Conservation (phyloP, 2,888 invertebrate genomes). For the Synanthedon formicaeformis region DNA sequence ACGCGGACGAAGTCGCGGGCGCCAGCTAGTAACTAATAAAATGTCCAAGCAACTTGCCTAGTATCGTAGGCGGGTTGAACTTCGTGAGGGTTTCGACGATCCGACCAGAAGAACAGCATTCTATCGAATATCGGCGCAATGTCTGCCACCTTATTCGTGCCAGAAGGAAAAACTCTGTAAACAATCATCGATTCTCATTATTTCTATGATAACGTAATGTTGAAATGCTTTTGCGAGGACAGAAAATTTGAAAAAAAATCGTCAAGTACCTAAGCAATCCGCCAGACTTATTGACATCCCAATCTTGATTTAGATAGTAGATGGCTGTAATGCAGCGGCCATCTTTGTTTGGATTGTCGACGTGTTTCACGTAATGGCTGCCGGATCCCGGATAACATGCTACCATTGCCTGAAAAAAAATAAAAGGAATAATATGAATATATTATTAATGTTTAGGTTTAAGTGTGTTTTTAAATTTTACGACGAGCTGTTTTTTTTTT, state of each 20-base stretch:
- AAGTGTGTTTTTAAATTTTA: too few species aligned
- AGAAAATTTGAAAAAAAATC: background rate
- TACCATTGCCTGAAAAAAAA: conserved; percentile 89
- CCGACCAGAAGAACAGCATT: conserved; percentile 98
- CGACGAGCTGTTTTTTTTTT: too few species aligned
- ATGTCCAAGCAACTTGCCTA: conserved; percentile 28
- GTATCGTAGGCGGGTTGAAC: conserved; percentile 93
- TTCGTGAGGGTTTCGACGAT: conserved; percentile 95
- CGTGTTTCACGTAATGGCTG: conserved; percentile 95
- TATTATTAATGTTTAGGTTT: background rate
- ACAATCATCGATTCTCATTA: conserved; percentile 6
- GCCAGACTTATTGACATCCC: conserved; percentile 87
- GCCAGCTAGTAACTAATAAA: too few species aligned
- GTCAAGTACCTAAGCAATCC: conserved; percentile 80
- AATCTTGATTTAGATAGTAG: conserved; percentile 95
- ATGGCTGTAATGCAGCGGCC: conserved; percentile 97
- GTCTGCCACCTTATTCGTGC: conserved; percentile 85
- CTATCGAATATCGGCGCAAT: conserved; percentile 94
- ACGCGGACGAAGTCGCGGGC: too few species aligned
- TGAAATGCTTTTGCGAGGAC: background rate
- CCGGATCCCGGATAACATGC: conserved; percentile 97
- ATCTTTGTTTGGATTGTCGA: conserved; percentile 97
- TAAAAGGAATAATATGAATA: background rate
- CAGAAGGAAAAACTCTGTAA: conserved; percentile 87
- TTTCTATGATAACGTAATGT: background rate